phyloP scores from a whole-genome alignment of 2,888 invertebrate species.

The Acanthoscelides obtectus region DNA sequence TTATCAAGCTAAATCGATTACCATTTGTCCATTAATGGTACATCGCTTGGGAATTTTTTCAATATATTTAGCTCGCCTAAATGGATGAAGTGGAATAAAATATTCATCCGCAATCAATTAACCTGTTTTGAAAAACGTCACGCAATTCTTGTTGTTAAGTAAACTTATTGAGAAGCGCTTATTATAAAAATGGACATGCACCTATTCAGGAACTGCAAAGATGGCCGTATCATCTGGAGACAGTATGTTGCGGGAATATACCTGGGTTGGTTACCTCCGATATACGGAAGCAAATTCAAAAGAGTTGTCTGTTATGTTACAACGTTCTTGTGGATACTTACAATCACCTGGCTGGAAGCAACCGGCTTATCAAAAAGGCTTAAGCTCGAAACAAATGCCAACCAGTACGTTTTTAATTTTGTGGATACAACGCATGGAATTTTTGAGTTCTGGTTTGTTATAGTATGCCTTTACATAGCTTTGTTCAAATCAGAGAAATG shows the following conservation, averaged over 20 bases:
- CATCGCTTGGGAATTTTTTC: too few species aligned
- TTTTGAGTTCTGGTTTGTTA: neutral
- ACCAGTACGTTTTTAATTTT: neutral
- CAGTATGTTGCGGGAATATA: neutral
- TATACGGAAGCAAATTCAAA: neutral
- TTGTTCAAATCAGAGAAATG: neutral
- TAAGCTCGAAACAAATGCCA: neutral
- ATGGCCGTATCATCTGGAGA: neutral
- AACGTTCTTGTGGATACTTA: neutral
- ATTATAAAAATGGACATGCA: neutral
- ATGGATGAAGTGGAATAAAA: neutral
- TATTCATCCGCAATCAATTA: neutral
- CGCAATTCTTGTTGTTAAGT: neutral
- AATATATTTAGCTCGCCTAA: too few species aligned
- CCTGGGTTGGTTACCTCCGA: neutral
- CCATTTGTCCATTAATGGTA: too few species aligned
- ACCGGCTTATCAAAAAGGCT: neutral
- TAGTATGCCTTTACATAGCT: neutral
- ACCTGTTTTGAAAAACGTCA: neutral
- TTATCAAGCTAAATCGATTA: too few species aligned
- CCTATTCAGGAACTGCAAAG: neutral
- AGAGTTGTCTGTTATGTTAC: neutral
- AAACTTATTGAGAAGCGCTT: neutral
- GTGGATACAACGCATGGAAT: neutral
- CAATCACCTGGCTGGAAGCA: neutral